Percentiles rank a stretch among this genome's conserved stretches.
These are phyloP conservation scores for Trissolcus basalis DNA, from an alignment of 1,140 invertebrate species.

Conservation along the genomic window DNA sequence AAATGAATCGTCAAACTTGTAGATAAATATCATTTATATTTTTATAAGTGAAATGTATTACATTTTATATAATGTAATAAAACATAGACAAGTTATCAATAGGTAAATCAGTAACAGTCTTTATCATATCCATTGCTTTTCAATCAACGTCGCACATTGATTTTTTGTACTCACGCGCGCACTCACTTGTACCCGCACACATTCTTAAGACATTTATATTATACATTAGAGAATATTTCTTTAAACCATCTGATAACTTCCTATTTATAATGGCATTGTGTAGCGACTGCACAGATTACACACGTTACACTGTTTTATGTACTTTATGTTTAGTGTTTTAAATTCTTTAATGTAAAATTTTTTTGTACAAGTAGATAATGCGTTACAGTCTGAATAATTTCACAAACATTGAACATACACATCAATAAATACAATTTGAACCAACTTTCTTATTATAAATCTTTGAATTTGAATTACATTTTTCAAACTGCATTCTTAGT, in stretches of 20 bases:
- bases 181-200: constrained; percentile 31
- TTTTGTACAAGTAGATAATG: constrained; percentile 68
- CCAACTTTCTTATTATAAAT: too few species aligned
- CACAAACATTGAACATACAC: constrained; percentile 9
- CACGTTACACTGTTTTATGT: too few species aligned
- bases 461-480: too few species aligned
- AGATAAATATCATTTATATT: constrained; percentile 47
- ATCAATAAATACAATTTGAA: constrained; percentile 3
- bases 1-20: constrained; percentile 6
- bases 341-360: constrained; percentile 22
- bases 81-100: constrained; percentile 40
- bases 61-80: constrained; percentile 44
- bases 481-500: too few species aligned
- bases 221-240: constrained; percentile 70
- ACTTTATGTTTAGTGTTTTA: constrained; percentile 3
- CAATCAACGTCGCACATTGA: constrained; percentile 61
- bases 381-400: constrained; percentile 36
- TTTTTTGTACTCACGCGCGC: constrained; percentile 54
- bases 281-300: constrained; percentile 66
- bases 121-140: constrained; percentile 66
- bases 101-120: constrained; percentile 69
- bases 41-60: constrained; percentile 25
- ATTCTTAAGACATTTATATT: constrained; percentile 1
- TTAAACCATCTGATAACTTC: constrained; percentile 67
- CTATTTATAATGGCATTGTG: constrained; percentile 65